Evolutionary conservation across 2,888 invertebrate species (phyloP), one percentile per base, ranked within the genome.

Genomic region (Eupithecia inturbata): DNA sequence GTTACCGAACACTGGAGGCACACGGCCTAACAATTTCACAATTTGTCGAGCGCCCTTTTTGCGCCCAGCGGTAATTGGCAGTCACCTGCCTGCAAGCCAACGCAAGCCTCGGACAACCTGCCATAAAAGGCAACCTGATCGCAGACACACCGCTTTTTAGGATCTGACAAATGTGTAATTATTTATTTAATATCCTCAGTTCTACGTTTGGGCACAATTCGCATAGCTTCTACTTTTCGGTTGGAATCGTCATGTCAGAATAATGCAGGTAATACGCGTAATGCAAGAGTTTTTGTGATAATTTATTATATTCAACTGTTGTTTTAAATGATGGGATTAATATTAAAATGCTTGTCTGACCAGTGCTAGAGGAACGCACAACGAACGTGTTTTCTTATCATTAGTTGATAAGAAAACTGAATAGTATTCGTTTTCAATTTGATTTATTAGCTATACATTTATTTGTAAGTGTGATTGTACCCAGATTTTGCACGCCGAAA

Each of bases 101-200:
- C 83, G 87, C 86, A 85, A 83, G 85, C 88, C 39, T 66, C 39
- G 84, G 82, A 80, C 81, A 85, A 81, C 78, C 12, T 33, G 76
- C 94, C 94, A 88, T 91, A 94, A 92, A 94, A 84, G 93, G 94
- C 84, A 85, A 85, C 89, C 80, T 76, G 89, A 79, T 83, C 82
- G 85, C 85, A 85, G 88, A 87, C 91, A 89, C 88, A 89, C 88
- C 85, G 89, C 91, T 94, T 93, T 92, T 93, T 94, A 92, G 89
- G 89, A 92, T 91, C 92, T 93, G 94, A 94, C 94, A 94, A 94
- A 94, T 94, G 94, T 93, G 93, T 94, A 94, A 94, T 94, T 94
- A 94, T 94, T 93, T 94, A 94, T 94, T 93, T 93, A 93, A 94
- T 94, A 93, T 91, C 89, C 87, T 86, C 88, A 82, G 83, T 82